A percentile compares a stretch with the other conserved stretches of the same genome.
Conservation (phyloP, 2,888 invertebrate genomes). For the Megamerina dolium region DNA sequence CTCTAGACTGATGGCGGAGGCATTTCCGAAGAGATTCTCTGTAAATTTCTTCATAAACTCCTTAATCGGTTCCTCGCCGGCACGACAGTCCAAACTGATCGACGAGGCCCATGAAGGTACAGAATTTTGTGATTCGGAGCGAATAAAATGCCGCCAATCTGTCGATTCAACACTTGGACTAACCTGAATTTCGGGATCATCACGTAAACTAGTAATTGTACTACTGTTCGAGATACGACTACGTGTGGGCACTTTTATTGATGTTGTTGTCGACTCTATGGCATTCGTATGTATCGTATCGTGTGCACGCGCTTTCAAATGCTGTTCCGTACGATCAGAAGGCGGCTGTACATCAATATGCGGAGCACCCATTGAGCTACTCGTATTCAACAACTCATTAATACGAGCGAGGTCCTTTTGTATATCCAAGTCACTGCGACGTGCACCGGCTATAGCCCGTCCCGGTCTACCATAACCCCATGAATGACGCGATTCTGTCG, state of each 20-base stretch:
- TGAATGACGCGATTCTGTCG: constrained; percentile 43
- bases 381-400: constrained; percentile 28
- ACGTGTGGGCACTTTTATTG: constrained; percentile 32
- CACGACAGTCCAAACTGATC: constrained; percentile 56
- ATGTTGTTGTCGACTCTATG: constrained; percentile 14
- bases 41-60: constrained; percentile 66
- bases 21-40: constrained; percentile 57
- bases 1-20: constrained; percentile 55
- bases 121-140: constrained; percentile 57
- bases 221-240: constrained; percentile 51
- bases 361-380: constrained; percentile 19
- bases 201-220: constrained; percentile 54
- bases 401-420: constrained; percentile 39
- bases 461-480: constrained; percentile 37
- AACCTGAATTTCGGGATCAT: constrained; percentile 53
- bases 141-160: constrained; percentile 47
- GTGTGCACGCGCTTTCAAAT: not conserved
- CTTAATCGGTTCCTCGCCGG: constrained; percentile 55
- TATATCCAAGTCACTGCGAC: constrained; percentile 44
- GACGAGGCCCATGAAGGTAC: constrained; percentile 61
- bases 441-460: constrained; percentile 39
- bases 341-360: constrained; percentile 47
- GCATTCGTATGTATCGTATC: constrained; percentile 8
- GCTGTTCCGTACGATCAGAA: constrained; percentile 27
- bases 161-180: constrained; percentile 57